These are phyloP conservation scores for Megaptera novaeangliae DNA, from an alignment of 2,113 vertebrate genomes.

Conservation along the genomic window DNA sequence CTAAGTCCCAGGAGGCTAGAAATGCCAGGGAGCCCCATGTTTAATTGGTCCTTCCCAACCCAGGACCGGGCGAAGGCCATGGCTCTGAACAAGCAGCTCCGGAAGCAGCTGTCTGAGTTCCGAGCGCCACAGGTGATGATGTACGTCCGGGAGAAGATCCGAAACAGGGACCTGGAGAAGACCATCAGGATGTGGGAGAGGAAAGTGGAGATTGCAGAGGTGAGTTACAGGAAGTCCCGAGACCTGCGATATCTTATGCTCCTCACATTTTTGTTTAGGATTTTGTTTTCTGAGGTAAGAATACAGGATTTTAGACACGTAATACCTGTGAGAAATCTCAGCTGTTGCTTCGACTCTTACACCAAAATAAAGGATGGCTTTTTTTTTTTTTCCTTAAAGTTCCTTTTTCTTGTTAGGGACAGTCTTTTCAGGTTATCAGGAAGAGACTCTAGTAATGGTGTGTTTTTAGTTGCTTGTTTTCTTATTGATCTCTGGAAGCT, in stretches of 20 bases:
- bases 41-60: neutral
- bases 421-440: neutral
- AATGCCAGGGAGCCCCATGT: neutral
- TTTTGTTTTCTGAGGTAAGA: neutral
- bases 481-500: slow-evolving; percentile 10
- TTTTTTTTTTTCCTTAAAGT: neutral
- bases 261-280: neutral
- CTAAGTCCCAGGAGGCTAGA: neutral
- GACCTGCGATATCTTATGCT: rapidly evolving
- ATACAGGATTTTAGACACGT: neutral
- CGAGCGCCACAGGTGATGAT: slow-evolving; percentile 71
- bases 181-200: slow-evolving; percentile 82
- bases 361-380: neutral
- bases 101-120: slow-evolving; percentile 76
- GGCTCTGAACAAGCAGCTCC: slow-evolving; percentile 73
- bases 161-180: slow-evolving; percentile 75
- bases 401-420: neutral
- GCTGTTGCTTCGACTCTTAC: neutral
- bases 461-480: slow-evolving; percentile 25
- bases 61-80: slow-evolving; percentile 81
- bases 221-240: slow-evolving; percentile 5
- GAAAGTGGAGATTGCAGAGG: slow-evolving; percentile 83
- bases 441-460: neutral
- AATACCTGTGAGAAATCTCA: neutral
- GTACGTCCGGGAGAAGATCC: slow-evolving; percentile 77